These are phyloP conservation scores for Cassiopea andromeda DNA, from an alignment of 30 jellyfish, hydroid and myxozoan species.

Conservation along the genomic window DNA sequence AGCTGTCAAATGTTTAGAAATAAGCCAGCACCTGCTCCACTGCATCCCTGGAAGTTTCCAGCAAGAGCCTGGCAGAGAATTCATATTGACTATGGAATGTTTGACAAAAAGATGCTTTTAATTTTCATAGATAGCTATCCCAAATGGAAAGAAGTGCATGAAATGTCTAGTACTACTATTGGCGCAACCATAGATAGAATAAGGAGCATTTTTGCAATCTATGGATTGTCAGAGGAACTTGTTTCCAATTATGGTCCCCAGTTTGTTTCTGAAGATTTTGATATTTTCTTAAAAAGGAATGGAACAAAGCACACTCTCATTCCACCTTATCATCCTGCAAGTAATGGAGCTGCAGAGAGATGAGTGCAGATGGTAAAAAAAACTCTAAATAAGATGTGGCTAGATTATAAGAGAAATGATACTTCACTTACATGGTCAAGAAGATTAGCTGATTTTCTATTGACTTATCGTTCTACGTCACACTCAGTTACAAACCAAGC, in stretches of 20 bases:
- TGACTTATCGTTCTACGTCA: conserved; percentile 61
- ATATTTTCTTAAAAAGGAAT: conserved; percentile 19
- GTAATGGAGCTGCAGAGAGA: conserved; percentile 43
- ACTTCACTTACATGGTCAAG: conserved; percentile 35
- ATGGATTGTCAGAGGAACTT: conserved; percentile 57
- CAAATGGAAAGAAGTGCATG: conserved; percentile 60
- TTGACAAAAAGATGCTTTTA: neutral
- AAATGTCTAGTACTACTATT: conserved; percentile 39
- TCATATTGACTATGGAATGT: conserved; percentile 45
- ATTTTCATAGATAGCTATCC: conserved; percentile 19
- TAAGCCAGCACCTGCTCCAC: conserved; percentile 29
- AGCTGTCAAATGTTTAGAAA: conserved; percentile 24
- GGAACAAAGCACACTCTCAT: conserved; percentile 17
- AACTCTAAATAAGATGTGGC: conserved; percentile 44
- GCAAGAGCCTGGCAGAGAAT: conserved; percentile 48
- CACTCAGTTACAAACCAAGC: conserved; percentile 54
- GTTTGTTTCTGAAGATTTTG: conserved; percentile 28
- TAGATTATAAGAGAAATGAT: conserved; percentile 30
- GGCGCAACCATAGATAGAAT: conserved; percentile 60
- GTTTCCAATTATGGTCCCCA: conserved; percentile 54
- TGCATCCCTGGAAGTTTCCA: conserved; percentile 4
- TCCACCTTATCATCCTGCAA: conserved; percentile 45
- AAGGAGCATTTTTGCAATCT: conserved; percentile 38
- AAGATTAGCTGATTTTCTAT: conserved; percentile 42
- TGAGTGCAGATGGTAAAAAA: conserved; percentile 27